Conservation (phyloP, 2,888 invertebrate genomes). For the Drosophila nr. fundita region DNA sequence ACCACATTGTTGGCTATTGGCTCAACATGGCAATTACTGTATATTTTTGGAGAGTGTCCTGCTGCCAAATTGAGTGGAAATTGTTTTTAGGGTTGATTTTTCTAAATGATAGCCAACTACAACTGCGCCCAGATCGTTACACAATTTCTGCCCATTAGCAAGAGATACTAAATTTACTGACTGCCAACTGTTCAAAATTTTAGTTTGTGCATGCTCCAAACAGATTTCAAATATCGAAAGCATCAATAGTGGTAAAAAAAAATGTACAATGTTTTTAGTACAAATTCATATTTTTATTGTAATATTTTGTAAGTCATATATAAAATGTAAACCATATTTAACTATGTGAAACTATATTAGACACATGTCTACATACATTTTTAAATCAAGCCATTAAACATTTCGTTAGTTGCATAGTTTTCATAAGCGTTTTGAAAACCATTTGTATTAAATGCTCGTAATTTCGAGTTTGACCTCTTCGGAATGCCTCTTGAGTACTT, state of each 20-base stretch:
- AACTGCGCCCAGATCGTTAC: conserved; percentile 6
- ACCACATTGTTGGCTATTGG: conserved; percentile 32
- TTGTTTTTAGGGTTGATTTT: conserved; percentile 38
- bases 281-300: neutral
- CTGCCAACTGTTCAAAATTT: conserved; percentile 24
- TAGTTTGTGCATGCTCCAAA: neutral
- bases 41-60: conserved; percentile 54
- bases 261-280: neutral
- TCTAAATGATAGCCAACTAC: conserved; percentile 21
- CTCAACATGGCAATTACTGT: conserved; percentile 58
- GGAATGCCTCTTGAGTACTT: conserved; percentile 15
- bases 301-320: neutral
- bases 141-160: conserved; percentile 30
- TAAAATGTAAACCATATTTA: neutral
- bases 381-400: neutral
- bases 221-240: neutral
- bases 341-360: neutral
- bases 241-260: neutral
- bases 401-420: neutral
- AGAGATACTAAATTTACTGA: neutral
- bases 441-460: neutral
- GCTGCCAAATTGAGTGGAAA: conserved; percentile 72
- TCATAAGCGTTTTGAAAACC: neutral
- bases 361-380: no score
- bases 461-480: conserved; percentile 14